Conservation (phyloP, 2,888 invertebrate species). For the Tricholauxania praeusta region DNA sequence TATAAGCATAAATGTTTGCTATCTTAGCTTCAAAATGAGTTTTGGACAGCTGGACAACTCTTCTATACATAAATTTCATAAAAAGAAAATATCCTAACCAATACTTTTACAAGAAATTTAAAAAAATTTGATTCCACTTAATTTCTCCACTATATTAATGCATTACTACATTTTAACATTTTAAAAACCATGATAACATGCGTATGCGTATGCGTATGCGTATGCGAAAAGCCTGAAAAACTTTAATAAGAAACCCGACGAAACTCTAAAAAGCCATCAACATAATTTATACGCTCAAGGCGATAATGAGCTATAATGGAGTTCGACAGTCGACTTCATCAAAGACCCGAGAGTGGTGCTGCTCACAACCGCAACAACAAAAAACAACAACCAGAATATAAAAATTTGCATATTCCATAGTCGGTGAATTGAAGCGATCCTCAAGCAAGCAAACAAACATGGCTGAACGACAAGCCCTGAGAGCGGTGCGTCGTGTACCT, state of each 20-base stretch:
- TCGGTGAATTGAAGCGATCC: slow-evolving; percentile 3
- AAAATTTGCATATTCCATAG: slow-evolving; percentile 17
- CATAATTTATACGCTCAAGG: slow-evolving; percentile 67
- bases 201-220: too few species aligned
- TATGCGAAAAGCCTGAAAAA: not conserved
- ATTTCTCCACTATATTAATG: too few species aligned
- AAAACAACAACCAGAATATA: not conserved
- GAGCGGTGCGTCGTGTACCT: slow-evolving; percentile 42
- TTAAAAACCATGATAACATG: too few species aligned
- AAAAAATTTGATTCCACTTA: too few species aligned
- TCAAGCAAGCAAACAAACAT: slow-evolving; percentile 18
- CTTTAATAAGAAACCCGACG: not conserved
- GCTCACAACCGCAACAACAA: slow-evolving; percentile 23
- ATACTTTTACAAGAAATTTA: too few species aligned
- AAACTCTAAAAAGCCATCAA: slow-evolving; percentile 59
- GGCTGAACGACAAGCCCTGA: slow-evolving; percentile 34
- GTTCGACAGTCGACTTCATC: slow-evolving; percentile 53
- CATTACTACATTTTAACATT: too few species aligned
- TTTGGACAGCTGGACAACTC: too few species aligned
- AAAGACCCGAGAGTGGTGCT: slow-evolving; percentile 14
- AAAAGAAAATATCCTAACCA: too few species aligned
- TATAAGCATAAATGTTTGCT: too few species aligned
- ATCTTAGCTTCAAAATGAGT: too few species aligned
- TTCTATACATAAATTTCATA: too few species aligned
- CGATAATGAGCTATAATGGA: slow-evolving; percentile 68